These are phyloP conservation scores for Ruditapes philippinarum DNA, from an alignment of 1,140 invertebrate genomes.

Conservation along the genomic window DNA sequence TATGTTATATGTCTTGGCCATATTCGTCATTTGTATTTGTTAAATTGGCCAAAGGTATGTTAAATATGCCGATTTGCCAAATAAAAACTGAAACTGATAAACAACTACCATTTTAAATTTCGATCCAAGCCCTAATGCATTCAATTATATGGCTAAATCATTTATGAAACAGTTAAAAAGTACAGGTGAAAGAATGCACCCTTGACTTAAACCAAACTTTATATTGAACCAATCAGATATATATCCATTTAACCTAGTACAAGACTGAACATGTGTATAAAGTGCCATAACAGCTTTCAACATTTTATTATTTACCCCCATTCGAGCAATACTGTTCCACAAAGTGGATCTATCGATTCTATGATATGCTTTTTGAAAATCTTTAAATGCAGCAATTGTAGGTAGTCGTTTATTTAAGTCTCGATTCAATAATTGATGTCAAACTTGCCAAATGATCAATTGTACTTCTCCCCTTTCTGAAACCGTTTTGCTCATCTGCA, in stretches of 20 bases:
- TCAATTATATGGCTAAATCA: not conserved
- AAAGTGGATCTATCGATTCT: not conserved
- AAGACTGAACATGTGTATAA: not conserved
- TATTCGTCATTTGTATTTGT: too few relatives aligned
- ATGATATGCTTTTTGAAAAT: constrained; percentile 55
- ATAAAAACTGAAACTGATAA: too few relatives aligned
- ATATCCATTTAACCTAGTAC: not conserved
- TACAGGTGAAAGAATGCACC: constrained; percentile 20
- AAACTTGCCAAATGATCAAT: constrained; percentile 13
- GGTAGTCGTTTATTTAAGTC: constrained; percentile 6
- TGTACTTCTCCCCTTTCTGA: constrained; percentile 21
- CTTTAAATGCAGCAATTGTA: constrained; percentile 46
- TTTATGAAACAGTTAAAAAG: not conserved
- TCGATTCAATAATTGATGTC: constrained; percentile 33
- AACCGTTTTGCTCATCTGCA: not conserved
- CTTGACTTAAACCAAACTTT: not conserved
- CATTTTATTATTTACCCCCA: constrained; percentile 9
- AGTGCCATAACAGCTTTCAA: constrained; percentile 17
- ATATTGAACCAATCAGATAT: not conserved
- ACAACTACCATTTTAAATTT: constrained; percentile 47
- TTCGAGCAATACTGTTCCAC: not conserved
- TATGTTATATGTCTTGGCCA: too few relatives aligned
- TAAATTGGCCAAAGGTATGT: too few relatives aligned
- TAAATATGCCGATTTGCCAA: too few relatives aligned
- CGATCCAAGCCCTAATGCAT: constrained; percentile 39